Conservation (phyloP, 2,797 vertebrate species). For the Chrysolophus pictus region DNA sequence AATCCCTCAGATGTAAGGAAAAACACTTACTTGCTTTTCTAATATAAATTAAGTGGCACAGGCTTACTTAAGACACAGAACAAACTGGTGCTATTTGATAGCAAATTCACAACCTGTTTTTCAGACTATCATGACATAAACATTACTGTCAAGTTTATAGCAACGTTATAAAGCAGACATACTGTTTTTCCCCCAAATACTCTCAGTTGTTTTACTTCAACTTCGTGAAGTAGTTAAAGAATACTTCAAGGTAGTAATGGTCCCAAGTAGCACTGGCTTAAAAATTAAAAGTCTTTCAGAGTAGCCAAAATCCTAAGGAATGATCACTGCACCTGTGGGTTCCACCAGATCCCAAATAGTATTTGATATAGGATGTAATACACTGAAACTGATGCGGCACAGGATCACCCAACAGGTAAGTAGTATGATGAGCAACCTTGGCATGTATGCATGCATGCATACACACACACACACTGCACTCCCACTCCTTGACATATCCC, state of each 20-base stretch:
- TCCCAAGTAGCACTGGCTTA: background rate
- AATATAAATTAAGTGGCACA: background rate
- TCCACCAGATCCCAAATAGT: background rate
- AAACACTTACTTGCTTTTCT: background rate
- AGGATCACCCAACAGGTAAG: constrained; percentile 9
- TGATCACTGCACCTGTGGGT: background rate
- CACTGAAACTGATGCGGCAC: background rate
- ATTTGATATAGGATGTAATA: background rate
- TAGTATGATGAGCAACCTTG: background rate
- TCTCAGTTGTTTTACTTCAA: background rate
- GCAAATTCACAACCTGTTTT: background rate
- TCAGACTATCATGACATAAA: background rate
- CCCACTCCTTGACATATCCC: background rate
- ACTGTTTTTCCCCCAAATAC: background rate
- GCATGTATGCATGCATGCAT: no score
- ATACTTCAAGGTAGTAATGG: background rate
- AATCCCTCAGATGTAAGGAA: background rate
- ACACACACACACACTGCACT: background rate
- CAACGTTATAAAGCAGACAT: background rate
- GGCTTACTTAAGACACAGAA: background rate
- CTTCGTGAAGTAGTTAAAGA: background rate
- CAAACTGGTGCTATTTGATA: background rate
- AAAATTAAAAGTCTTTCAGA: background rate
- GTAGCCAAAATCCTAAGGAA: constrained; percentile 3
- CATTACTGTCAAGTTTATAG: background rate